Evolutionary conservation across 2,888 invertebrate genomes (phyloP), one percentile per base, ranked within the genome.

Genomic region (Leptura quadrifasciata): DNA sequence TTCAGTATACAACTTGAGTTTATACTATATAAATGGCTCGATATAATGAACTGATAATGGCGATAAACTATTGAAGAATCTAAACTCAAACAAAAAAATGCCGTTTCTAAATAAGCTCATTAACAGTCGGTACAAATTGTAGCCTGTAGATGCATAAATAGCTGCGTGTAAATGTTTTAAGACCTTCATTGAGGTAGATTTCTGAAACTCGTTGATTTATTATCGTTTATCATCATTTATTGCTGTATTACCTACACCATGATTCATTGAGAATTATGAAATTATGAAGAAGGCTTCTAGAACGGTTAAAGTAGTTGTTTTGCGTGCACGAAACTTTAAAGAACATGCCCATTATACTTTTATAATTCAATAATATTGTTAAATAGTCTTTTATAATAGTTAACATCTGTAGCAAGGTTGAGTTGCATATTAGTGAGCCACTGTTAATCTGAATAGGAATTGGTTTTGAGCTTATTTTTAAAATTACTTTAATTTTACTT

Each of bases 281-380:
- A 75, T 78, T 76, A 71, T 57, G 52, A 67, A 65, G 21, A 65
- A n/a, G n/a, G 27, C 55, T 67, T 31, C 54, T 68, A 69, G 17
- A 63, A 63, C 57, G 70, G 55, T 71, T 21, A 57, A 74, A 74
- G 76, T 78, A 71, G 70, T 61, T 64, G 68, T 60, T 71, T 78
- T 76, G 78, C 78, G 78, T 78, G 78, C 68, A 20, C 27, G 67
- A 74, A 72, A 68, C 65, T 76, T 6, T 6, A 8, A 31, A 31
- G 27, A 31, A 31, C 27, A 31, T 31, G 64, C 72, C 75, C 74
- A 76, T 78, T 74, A 76, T 64, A 72, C 63, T 72, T 78, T 75
- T 78, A 68, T 71, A 78, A 78, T 78, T 69, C 72, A 77, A 76
- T 75, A 68, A 75, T 74, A 69, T 73, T 73, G 65, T 74, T 76